These are phyloP conservation scores for Paramisgurnus dabryanus DNA, from an alignment of 2,113 vertebrate species.

Conservation along the genomic window DNA sequence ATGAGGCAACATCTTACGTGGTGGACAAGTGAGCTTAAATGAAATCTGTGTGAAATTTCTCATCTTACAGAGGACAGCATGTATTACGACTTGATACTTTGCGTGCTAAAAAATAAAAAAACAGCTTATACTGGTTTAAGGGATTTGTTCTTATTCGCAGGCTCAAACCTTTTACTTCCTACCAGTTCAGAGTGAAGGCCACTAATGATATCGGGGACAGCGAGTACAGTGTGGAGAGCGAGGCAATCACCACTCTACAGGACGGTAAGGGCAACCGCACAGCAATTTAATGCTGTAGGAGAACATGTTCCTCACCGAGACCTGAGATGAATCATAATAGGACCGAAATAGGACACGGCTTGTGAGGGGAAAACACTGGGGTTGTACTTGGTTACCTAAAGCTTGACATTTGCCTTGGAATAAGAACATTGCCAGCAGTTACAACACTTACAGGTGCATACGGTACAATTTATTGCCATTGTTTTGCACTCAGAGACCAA, in stretches of 20 bases:
- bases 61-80: neutral
- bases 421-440: neutral
- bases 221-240: constrained; percentile 92
- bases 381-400: neutral
- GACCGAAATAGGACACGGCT: neutral
- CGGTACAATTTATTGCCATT: no score
- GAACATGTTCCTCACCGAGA: neutral
- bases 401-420: constrained; percentile 3
- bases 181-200: constrained; percentile 94
- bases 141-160: constrained; percentile 63
- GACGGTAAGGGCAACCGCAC: constrained; percentile 80
- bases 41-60: neutral
- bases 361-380: neutral
- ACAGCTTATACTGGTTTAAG: neutral
- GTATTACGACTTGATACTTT: neutral
- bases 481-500: no score
- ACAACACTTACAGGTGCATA: neutral
- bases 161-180: constrained; percentile 96
- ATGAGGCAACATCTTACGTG: constrained; percentile 81
- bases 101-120: no score
- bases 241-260: constrained; percentile 94
- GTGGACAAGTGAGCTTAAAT: constrained; percentile 82
- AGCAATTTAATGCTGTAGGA: neutral
- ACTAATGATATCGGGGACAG: constrained; percentile 98
- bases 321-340: constrained; percentile 24